These are phyloP conservation scores for Saccostrea echinata DNA, from an alignment of 1,140 invertebrate genomes.

Conservation along the genomic window DNA sequence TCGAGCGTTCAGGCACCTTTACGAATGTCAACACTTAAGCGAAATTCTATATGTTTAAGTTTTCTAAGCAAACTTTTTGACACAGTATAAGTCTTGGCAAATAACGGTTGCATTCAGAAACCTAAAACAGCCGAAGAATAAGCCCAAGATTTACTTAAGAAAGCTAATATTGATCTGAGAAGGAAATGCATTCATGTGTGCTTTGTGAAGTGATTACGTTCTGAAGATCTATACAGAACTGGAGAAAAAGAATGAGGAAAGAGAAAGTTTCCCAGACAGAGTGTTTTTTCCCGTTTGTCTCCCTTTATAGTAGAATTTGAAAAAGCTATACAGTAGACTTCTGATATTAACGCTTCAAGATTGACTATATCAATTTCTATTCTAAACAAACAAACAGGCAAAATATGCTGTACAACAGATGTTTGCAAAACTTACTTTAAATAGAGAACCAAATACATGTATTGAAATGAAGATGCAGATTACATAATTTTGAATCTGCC, in stretches of 20 bases:
- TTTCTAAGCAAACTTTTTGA: conserved; percentile 35
- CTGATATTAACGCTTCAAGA: too few relatives aligned
- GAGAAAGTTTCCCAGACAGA: not conserved
- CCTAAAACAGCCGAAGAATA: not conserved
- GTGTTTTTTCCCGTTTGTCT: not conserved
- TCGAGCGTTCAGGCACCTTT: not conserved
- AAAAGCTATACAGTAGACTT: too few relatives aligned
- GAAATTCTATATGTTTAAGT: conserved; percentile 39
- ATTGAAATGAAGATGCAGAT: too few relatives aligned
- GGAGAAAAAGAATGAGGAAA: not conserved
- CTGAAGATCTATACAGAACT: not conserved
- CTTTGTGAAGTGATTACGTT: not conserved
- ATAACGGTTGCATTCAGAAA: conserved; percentile 5
- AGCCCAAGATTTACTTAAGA: conserved; percentile 11
- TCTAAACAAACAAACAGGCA: too few relatives aligned
- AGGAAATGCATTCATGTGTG: conserved; percentile 29
- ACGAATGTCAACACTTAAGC: conserved; percentile 15
- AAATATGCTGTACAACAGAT: not conserved
- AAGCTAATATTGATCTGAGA: conserved; percentile 25
- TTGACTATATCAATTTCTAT: too few relatives aligned
- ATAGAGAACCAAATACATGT: not conserved
- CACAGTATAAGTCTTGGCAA: conserved; percentile 32
- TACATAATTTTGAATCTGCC: too few relatives aligned
- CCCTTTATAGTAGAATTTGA: not conserved
- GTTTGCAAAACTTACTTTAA: not conserved